Evolutionary conservation across 1,140 invertebrate species (phyloP), one percentile per base, ranked within the genome.

Genomic region (Druon quercuslanigerum): DNA sequence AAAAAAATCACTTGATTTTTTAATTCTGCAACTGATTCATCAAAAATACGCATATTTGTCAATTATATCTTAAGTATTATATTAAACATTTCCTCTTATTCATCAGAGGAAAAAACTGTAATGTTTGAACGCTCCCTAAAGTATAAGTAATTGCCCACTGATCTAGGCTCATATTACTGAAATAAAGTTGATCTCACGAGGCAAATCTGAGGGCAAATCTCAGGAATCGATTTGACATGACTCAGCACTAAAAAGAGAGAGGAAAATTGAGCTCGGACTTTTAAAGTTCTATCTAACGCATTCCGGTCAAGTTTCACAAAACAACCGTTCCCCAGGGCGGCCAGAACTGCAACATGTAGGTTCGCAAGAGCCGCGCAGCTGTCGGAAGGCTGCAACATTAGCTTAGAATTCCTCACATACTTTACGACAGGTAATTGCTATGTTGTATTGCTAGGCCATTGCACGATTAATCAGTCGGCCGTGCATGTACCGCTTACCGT

Each of bases 391-490:
- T 66, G 60, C 60, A 66, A 66, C 60, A 66, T 66, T 66, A 66
- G 60, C 33, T 25, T n/a, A 25, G 60, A 33, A 66, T 66, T 66
- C 60, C 33, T 46, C 16, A 33, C 60, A 66, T 66, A 66, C 60
- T 66, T 66, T 66, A 66, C 60, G 60, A 66, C 60, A 66, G 60
- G 60, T 66, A 66, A 66, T 66, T 66, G 60, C 25, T 66, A 33
- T 33, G 25, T 66, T 66, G 60, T 46, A 66, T 66, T 66, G 60
- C 60, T 66, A 66, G 60, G 33, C 60, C 60, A 46, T 66, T 66
- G 60, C 60, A 33, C 60, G 60, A 66, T 66, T 66, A 66, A 66
- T 66, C 60, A 66, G 60, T 66, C 60, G 33, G 25, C 60, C 14
- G 60, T 66, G 14, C 60, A 66, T 66, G 60, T 66, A 66, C 60